Evolutionary conservation across 2,113 vertebrate genomes (phyloP).

Genomic region (Tragelaphus imberbis): DNA sequence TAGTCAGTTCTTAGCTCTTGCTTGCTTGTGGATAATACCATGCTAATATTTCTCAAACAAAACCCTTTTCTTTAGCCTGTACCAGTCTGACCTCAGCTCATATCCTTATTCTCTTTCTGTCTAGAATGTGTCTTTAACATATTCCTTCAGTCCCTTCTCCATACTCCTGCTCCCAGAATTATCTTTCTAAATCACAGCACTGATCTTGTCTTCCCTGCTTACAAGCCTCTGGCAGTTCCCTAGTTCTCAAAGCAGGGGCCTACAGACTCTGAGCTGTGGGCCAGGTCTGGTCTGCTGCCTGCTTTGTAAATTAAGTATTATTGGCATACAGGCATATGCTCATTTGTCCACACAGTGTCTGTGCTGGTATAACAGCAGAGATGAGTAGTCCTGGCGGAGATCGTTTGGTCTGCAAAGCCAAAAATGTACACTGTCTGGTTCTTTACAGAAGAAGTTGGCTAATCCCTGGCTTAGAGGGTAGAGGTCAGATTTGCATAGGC

Average conservation of each 20-base stretch:
- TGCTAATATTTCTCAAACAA: not conserved
- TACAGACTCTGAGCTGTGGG: not conserved
- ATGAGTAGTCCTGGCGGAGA: not conserved
- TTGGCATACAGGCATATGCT: not conserved
- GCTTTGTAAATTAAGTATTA: not conserved
- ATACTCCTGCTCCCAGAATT: not conserved
- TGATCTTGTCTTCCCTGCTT: not conserved
- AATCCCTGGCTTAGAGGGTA: not conserved
- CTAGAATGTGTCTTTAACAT: not conserved
- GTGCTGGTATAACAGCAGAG: not conserved
- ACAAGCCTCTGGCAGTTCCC: not conserved
- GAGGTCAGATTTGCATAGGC: not conserved
- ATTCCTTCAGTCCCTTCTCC: not conserved
- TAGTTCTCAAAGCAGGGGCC: not conserved
- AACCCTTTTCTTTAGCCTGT: not conserved
- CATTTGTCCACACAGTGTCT: not conserved
- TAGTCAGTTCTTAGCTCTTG: not conserved
- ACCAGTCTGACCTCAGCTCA: not conserved
- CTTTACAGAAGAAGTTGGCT: not conserved
- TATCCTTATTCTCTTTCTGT: not conserved
- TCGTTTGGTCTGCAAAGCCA: not conserved
- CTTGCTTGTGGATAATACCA: not conserved
- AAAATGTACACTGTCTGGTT: not conserved
- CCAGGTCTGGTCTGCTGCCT: not conserved
- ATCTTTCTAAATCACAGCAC: not conserved